These are phyloP conservation scores for Phylloscopus trochilus DNA, from an alignment of 2,113 vertebrate species.

Conservation along the genomic window DNA sequence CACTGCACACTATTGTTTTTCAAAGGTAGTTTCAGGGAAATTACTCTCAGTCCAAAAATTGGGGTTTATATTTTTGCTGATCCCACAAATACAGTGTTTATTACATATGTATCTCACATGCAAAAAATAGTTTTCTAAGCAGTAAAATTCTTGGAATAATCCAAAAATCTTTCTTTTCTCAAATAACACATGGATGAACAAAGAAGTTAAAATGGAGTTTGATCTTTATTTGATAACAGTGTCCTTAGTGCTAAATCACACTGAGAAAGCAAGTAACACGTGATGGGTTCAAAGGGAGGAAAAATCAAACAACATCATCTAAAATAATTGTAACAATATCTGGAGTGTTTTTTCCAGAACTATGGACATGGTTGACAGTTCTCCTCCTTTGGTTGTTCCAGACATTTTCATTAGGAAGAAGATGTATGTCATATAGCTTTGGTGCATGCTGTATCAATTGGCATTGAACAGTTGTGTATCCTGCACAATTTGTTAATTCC, in stretches of 20 bases:
- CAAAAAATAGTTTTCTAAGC: not conserved
- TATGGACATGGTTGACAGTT: fast-evolving
- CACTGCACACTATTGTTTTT: not conserved
- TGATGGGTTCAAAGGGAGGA: not conserved
- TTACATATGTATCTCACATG: not conserved
- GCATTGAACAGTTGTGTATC: not conserved
- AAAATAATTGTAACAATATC: not conserved
- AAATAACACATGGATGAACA: not conserved
- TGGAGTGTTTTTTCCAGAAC: not conserved
- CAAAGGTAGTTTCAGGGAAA: not conserved
- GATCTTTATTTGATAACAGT: not conserved
- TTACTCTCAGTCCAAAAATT: not conserved
- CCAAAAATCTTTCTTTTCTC: not conserved
- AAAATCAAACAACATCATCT: not conserved
- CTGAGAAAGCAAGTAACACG: not conserved
- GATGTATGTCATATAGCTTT: not conserved
- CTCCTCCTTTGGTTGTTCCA: not conserved
- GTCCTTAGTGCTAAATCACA: not conserved
- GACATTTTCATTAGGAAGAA: not conserved
- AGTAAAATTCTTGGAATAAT: not conserved
- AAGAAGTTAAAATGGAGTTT: not conserved
- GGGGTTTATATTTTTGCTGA: not conserved
- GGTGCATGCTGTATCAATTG: not conserved
- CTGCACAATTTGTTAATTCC: not conserved
- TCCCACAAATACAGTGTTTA: not conserved